Evolutionary conservation across 2,113 vertebrate genomes (phyloP), one percentile per base, ranked within the genome.

Genomic region (Paraplagusia blochii): DNA sequence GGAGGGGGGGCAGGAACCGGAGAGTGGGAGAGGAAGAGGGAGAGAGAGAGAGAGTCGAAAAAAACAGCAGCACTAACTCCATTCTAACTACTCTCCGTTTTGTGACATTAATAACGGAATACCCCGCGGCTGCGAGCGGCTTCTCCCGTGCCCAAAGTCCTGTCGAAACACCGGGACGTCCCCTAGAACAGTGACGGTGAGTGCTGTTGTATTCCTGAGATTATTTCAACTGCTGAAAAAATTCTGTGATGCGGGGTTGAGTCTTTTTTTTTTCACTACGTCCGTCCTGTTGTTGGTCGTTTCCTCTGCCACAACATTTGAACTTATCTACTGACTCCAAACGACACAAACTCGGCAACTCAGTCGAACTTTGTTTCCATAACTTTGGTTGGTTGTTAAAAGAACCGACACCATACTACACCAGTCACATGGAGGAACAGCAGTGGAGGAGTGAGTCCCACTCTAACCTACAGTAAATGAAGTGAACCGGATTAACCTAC

Each of bases 351-450:
- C 40, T 15, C 6, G 10, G 45, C 44, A 38, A 29, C 11, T 16
- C 44, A 39, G 39, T 39, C 58, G 49, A 1, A 15, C 35, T 1
- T 11, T 12, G 48, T 65, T 70, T 51, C 35, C 8, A 18, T 61
- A 68, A 79, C 5, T 78, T 76, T 18, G 9, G 14, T 52, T 44
- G 16, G 52, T 39, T 66, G 46, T 58, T 35, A 52, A 57, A 58
- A 54, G 60, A 58, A 48, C 29, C 29, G 60, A 17, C 54, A 52
- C 65, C n/a, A 47, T 67, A 73, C 40, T 55, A 38, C 29, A 53
- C 54, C 43, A 45, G 77, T 78, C 79, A 84, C 81, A 79, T 77
- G 77, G 70, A 78, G 58, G 36, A 6, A 29, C 22, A 46, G 45
- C 53, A 16, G 69, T 49, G 39, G 63, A 14, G 48, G 44, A 63